phyloP scores from a whole-genome alignment of 2,113 vertebrate species.

The Tympanuchus pallidicinctus region DNA sequence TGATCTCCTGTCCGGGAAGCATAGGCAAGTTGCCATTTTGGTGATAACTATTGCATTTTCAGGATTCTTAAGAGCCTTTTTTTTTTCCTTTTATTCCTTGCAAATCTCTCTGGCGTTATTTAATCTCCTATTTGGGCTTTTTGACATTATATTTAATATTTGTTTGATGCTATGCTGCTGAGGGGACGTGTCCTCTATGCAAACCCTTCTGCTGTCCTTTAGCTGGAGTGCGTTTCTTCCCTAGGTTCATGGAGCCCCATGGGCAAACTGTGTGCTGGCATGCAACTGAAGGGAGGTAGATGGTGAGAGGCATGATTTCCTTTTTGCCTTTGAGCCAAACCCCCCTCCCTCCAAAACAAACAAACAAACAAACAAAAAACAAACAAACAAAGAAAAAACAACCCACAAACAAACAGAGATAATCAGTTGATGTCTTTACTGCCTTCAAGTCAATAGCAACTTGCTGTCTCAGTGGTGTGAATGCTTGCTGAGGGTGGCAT shows the following conservation, averaged over 20 bases:
- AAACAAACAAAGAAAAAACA: too few relatives aligned
- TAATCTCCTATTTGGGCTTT: background rate
- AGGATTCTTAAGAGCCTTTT: background rate
- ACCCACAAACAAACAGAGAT: background rate
- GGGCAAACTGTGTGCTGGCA: background rate
- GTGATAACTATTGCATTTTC: background rate
- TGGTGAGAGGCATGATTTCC: too few relatives aligned
- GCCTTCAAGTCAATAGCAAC: background rate
- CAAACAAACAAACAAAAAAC: background rate
- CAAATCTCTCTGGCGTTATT: background rate
- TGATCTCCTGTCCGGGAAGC: background rate
- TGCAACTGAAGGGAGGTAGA: background rate
- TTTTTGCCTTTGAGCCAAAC: background rate
- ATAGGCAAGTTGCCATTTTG: background rate
- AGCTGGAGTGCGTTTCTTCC: rapidly evolving
- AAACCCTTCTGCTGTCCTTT: background rate
- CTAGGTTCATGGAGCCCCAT: background rate
- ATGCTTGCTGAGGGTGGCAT: background rate
- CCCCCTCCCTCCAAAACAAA: too few relatives aligned
- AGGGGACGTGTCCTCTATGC: background rate
- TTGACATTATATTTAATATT: background rate
- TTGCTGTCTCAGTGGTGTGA: background rate
- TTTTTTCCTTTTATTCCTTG: background rate
- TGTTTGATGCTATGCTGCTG: background rate
- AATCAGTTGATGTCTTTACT: background rate